These are phyloP conservation scores for Avahi laniger DNA, from an alignment of 2,797 vertebrate genomes.

Conservation along the genomic window DNA sequence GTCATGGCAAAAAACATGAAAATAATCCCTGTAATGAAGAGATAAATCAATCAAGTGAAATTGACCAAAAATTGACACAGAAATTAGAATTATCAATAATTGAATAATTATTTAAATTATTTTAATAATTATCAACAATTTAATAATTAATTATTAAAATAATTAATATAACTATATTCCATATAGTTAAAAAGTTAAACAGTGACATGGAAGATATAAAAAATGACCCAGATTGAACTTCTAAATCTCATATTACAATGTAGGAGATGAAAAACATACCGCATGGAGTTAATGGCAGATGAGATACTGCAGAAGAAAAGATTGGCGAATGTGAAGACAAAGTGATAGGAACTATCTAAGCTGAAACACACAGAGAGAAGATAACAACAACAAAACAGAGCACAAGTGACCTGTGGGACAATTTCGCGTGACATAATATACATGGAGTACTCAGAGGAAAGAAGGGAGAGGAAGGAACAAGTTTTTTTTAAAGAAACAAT, in stretches of 20 bases:
- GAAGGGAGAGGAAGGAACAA: neutral
- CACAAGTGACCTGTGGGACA: neutral
- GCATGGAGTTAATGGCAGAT: neutral
- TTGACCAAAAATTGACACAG: neutral
- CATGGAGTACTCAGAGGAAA: neutral
- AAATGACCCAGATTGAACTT: neutral
- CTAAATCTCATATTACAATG: neutral
- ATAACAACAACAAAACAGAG: too few relatives aligned
- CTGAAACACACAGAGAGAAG: neutral
- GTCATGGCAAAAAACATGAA: neutral
- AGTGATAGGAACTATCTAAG: neutral
- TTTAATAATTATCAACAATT: too few relatives aligned
- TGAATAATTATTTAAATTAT: too few relatives aligned
- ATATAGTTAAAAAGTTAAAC: neutral
- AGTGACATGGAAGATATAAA: neutral
- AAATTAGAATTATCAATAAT: neutral
- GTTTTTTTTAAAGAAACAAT: neutral
- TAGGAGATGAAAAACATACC: neutral
- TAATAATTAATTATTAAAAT: too few relatives aligned
- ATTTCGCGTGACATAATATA: neutral
- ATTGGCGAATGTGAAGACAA: neutral
- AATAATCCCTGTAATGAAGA: neutral
- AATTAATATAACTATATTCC: neutral
- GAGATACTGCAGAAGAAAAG: neutral
- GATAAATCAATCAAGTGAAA: neutral